Evolutionary conservation across 2,797 vertebrate species (phyloP), one percentile per base, ranked within the genome.

Genomic region (Rallus crepitans): DNA sequence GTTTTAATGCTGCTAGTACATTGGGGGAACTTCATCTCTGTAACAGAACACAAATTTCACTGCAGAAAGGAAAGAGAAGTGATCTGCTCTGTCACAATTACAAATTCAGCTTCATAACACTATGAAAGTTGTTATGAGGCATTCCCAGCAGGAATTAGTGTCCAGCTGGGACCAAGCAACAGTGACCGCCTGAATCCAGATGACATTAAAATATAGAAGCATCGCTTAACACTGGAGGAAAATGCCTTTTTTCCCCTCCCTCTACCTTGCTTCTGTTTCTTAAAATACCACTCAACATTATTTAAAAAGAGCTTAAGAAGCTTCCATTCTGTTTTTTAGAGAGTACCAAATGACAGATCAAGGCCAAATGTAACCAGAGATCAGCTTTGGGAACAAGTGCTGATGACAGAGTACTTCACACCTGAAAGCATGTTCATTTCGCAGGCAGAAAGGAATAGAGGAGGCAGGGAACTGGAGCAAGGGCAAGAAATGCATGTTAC

Each of bases 171-270:
- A 95, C 82, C 78, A 78, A 82, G 71, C 52, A 90, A 79, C 52
- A 75, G 57, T 82, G 75, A 64, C 75, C 94, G 80, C 30, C 81
- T 92, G 86, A 88, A 82, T 95, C 88, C 37, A 94, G 65, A 95
- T 94, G 86, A 68, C 76, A 88, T 94, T 93, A 95, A 91, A 94
- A 96, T 73, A 89, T 1, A 90, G 90, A 93, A 97, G 77, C 61
- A 94, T 56, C 55, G 75, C 72, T 96, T 92, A 93, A 77, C 60
- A 82, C 12, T 75, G 25, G 27, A 95, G 85, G 60, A 91, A 96
- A 96, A 94, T 56, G 72, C 9, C 9, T 47, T 70, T 13, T 52
- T 48, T 12, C 11, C 24, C 35, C 42, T 42, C 42, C 64, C 40
- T 17, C 21, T 53, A 6, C 55, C 70, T 89, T 92, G 24, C 35